Evolutionary conservation across 2,113 vertebrate genomes (phyloP), one percentile per base, ranked within the genome.

Genomic region (Notothenia coriiceps): DNA sequence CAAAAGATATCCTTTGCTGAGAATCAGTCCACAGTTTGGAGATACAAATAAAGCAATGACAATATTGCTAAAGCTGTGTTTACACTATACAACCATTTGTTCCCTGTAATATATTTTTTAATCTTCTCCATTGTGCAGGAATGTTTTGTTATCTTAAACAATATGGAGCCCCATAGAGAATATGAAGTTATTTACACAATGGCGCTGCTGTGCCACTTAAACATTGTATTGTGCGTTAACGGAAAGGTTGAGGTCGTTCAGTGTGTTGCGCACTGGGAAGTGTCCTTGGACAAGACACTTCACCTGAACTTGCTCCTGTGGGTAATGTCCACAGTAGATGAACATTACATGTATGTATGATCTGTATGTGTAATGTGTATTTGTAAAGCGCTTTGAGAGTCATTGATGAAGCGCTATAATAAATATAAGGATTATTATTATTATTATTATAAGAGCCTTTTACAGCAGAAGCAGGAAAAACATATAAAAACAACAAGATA

Each of bases 171-270:
- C 22, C 33, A 22, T 22, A 20, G 56, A 69, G 83, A 89, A 87
- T 74, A 75, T 78, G 73, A 71, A 83, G 86, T 88, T 92, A 25
- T 25, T 25, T 25, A 29, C 29, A 29, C 87, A 92, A n/a, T 65
- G 77, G 86, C 60, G 74, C 85, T 86, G 88, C 74, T 91, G 46
- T 88, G 83, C 72, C 89, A 93, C 93, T 93, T 93, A 88, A 74
- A 86, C 60, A 64, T 87, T 91, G 94, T 91, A 90, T 85, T 83
- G 86, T 86, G 86, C 85, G 69, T 91, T 92, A 93, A 72, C 83
- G 84, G 70, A 94, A 91, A 93, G 92, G 88, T 89, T 68, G 65
- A 78, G 88, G 87, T 89, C 77, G 62, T 64, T 84, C 83, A 77
- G 78, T 72, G 89, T 69, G 69, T 69, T 87, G 84, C 74, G 79